Base-by-base conservation (phyloP, 35 echinoderm and acorn worm genomes). In the Apostichopus parvimensis region DNA sequence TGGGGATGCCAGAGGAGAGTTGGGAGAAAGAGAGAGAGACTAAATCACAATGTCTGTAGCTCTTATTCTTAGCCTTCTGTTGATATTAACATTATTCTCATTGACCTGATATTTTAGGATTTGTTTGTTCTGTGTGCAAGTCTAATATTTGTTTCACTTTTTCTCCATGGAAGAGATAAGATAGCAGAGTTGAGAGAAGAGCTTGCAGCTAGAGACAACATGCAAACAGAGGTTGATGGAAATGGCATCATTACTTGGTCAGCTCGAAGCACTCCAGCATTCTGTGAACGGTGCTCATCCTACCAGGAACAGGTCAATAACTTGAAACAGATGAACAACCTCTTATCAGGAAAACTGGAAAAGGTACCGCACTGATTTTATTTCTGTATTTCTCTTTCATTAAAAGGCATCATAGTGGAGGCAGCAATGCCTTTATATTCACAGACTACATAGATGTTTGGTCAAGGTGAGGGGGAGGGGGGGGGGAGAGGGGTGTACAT, bases 271-370 rank as follows among this genome's bases (percentile, higher is more conserved):
- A 94, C 92, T 2, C 96, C 94, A 8, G 92, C 80, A 17, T 25
- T 88, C 34, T 95, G 92, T 95, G 88, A 95, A 18, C 82, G 91
- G 1, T 88, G 93, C 55, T 18, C 26, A 17, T 90, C 93, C 4
- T 84, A 93, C 7, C 80, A 91, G 72, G 97, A 99, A 18, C 94
- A 99, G 59, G 92, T 92, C 18, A 64, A 91, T 12, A 99, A 94
- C 64, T 87, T 99, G 12, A 94, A 95, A 66, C 93, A 99, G 79
- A 92, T 99, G 87, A 99, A 99, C 82, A 93, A 94, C 34, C 56
- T 99, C 34, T 91, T 99, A 59, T 83, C 94, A 77, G 96, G 95
- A n/a, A 93, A 93, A 77, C 89, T 95, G 1, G 75, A 91, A 6
- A 98, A 95, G 94, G 96, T 98, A 93, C 82, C 60, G 7, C 0